Conservation (phyloP, 2,113 vertebrate genomes). For the Eublepharis macularius region DNA sequence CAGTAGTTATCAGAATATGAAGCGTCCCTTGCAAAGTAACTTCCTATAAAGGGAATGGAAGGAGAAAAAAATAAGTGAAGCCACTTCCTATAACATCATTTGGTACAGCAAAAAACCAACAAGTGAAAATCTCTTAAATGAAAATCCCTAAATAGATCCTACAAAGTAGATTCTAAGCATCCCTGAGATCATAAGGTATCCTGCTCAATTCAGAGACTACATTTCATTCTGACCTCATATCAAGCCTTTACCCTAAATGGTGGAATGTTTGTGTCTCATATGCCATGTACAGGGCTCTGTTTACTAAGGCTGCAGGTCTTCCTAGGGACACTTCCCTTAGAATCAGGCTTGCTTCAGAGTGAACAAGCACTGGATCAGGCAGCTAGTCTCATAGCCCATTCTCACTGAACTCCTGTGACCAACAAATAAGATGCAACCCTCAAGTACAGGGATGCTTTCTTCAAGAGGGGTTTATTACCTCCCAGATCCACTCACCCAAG, state of each 20-base stretch:
- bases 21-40: conserved; percentile 91
- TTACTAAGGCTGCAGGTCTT: no score
- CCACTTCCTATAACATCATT: background rate
- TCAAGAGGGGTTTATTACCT: no score
- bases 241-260: background rate
- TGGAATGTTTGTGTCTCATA: background rate
- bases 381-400: no score
- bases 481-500: no score
- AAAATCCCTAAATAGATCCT: no score
- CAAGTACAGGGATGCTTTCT: no score
- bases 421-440: no score
- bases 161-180: background rate
- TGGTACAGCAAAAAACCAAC: background rate
- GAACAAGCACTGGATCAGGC: no score
- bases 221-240: background rate
- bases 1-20: conserved; percentile 83
- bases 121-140: background rate
- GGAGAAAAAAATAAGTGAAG: background rate
- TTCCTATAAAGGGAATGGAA: conserved; percentile 76
- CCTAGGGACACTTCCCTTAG: no score
- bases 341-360: no score
- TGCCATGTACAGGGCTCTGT: no score
- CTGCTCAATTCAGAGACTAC: background rate
- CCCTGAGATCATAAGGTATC: background rate
- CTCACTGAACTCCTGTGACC: no score